Evolutionary conservation across 2,113 vertebrate species (phyloP).

Genomic region (Solea senegalensis): DNA sequence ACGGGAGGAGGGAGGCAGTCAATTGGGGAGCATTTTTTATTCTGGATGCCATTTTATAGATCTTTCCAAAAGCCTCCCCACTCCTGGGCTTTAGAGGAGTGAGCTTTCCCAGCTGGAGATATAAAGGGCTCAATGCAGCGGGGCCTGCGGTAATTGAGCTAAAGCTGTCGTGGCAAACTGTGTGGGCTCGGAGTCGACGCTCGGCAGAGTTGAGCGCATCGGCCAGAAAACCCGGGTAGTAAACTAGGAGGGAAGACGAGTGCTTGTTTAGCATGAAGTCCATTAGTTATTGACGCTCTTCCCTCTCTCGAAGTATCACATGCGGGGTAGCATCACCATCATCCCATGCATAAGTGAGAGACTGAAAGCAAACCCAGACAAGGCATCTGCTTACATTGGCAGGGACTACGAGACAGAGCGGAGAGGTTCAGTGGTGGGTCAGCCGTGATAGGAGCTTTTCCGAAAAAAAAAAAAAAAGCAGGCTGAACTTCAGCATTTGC

Average conservation of each 20-base stretch:
- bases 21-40: conserved; percentile 31
- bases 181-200: conserved; percentile 58
- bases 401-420: conserved; percentile 41
- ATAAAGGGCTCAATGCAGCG: conserved; percentile 51
- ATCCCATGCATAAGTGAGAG: conserved; percentile 65
- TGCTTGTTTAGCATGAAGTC: conserved; percentile 58
- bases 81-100: conserved; percentile 48
- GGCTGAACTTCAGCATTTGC: conserved; percentile 45
- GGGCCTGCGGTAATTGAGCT: conserved; percentile 58
- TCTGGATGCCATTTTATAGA: conserved; percentile 64
- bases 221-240: conserved; percentile 57
- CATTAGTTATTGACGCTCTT: conserved; percentile 60
- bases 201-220: conserved; percentile 54
- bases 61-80: conserved; percentile 50
- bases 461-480: conserved; percentile 16
- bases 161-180: conserved; percentile 60
- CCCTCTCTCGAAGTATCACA: conserved; percentile 54
- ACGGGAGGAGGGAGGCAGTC: conserved; percentile 6
- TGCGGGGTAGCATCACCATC: conserved; percentile 64
- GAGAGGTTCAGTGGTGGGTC: conserved; percentile 73
- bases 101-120: conserved; percentile 75
- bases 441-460: conserved; percentile 51
- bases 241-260: conserved; percentile 32
- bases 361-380: conserved; percentile 48
- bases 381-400: conserved; percentile 77